phyloP scores from a whole-genome alignment of 2,888 invertebrate genomes.

The Xanthia icteritia region DNA sequence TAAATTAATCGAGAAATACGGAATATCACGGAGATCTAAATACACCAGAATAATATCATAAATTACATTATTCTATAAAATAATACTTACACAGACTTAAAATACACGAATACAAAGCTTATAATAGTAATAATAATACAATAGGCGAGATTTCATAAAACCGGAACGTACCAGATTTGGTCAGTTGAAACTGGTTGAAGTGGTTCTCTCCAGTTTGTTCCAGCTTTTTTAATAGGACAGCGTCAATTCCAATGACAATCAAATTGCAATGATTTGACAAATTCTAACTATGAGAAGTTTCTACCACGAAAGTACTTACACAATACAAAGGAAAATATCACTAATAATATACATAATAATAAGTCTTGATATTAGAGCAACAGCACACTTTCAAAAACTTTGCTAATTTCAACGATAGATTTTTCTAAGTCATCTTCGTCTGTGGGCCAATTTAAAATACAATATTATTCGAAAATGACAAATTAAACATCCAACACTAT shows the following conservation, averaged over 20 bases:
- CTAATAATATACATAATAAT: slow-evolving; percentile 22
- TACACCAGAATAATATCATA: slow-evolving; percentile 34
- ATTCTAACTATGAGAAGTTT: slow-evolving; percentile 34
- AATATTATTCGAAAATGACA: not conserved
- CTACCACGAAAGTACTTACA: slow-evolving; percentile 15
- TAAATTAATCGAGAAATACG: slow-evolving; percentile 41
- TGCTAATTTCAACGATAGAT: slow-evolving; percentile 34
- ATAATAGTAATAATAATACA: slow-evolving; percentile 24
- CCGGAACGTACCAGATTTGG: slow-evolving; percentile 13
- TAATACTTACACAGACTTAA: slow-evolving; percentile 48
- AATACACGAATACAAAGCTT: slow-evolving; percentile 60
- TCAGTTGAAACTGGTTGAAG: slow-evolving; percentile 7
- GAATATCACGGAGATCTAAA: slow-evolving; percentile 54
- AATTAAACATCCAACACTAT: slow-evolving; percentile 3
- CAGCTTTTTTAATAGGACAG: slow-evolving; percentile 28
- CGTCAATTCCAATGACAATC: slow-evolving; percentile 21
- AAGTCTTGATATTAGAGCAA: slow-evolving; percentile 45
- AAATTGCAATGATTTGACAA: slow-evolving; percentile 31
- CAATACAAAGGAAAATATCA: slow-evolving; percentile 23
- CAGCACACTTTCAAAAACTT: slow-evolving; percentile 32
- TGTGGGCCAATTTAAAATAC: slow-evolving; percentile 10
- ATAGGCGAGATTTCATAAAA: slow-evolving; percentile 44
- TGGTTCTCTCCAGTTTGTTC: slow-evolving; percentile 7
- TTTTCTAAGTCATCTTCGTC: slow-evolving; percentile 6
- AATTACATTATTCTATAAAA: slow-evolving; percentile 25